phyloP scores from a whole-genome alignment of 1,140 invertebrate genomes.

The Pentalonia nigronervosa region DNA sequence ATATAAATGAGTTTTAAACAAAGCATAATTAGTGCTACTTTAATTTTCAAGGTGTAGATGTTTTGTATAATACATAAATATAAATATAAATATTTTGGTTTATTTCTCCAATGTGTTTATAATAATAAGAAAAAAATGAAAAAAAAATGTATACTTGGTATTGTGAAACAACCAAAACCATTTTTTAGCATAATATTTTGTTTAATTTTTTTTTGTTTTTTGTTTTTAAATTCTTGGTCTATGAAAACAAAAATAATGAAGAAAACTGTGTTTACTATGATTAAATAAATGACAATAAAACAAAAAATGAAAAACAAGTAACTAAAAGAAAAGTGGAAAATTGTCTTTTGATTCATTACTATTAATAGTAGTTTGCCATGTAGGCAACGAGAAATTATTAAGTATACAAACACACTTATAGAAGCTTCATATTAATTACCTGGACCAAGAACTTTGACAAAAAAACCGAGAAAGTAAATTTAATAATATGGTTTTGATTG shows the following conservation, averaged over 20 bases:
- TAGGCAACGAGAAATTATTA: not conserved
- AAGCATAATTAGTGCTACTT: not conserved
- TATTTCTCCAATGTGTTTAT: not conserved
- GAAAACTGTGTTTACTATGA: not conserved
- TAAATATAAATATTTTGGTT: not conserved
- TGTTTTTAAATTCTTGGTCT: not conserved
- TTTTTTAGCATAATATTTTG: not conserved
- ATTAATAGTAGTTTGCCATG: not conserved
- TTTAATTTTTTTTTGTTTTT: not conserved
- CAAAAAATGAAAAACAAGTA: not conserved
- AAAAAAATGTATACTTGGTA: not conserved
- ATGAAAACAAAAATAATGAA: not conserved
- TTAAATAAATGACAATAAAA: not conserved
- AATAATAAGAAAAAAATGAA: not conserved
- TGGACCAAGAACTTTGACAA: not conserved
- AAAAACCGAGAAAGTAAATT: not conserved
- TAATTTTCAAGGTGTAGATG: not conserved
- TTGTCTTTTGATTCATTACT: not conserved
- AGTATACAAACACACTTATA: no score
- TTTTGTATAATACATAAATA: no score
- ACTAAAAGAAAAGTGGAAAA: not conserved
- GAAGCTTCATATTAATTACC: not conserved
- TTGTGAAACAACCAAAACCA: not conserved
- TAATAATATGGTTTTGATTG: not conserved
- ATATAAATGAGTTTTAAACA: not conserved